Evolutionary conservation across 2,888 invertebrate genomes (phyloP).

Genomic region (Heliconius ismenius): DNA sequence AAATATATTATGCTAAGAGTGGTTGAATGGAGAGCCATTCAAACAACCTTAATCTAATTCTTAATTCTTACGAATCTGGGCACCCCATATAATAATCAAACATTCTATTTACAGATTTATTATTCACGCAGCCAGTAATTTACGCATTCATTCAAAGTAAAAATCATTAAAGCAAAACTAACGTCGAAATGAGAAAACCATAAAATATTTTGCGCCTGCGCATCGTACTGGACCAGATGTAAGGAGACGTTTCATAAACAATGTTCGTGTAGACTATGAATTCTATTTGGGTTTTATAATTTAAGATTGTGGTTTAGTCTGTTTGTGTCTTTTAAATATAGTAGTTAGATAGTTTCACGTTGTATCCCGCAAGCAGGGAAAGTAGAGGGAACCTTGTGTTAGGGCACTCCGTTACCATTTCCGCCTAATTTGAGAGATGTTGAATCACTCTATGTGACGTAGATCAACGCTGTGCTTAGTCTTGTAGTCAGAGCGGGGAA

Average conservation of each 20-base stretch:
- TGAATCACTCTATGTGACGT: neutral
- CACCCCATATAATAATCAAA: neutral
- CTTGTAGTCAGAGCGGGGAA: neutral
- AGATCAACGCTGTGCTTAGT: neutral
- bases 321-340: neutral
- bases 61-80: no score
- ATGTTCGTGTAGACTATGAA: neutral
- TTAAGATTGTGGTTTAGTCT: neutral
- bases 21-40: no score
- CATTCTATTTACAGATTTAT: conserved; percentile 16
- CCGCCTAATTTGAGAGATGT: neutral
- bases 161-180: conserved; percentile 8
- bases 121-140: neutral
- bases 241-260: neutral
- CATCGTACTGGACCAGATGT: conserved; percentile 1
- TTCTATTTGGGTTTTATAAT: conserved; percentile 13
- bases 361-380: neutral
- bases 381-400: neutral
- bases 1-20: no score
- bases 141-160: conserved; percentile 24
- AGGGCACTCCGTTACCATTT: neutral
- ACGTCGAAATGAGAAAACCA: conserved; percentile 15
- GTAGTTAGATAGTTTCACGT: neutral
- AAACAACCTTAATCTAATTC: no score
- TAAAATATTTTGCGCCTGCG: conserved; percentile 10